Conservation (phyloP, 2,797 vertebrate species). For the Acrossocheilus fasciatus region DNA sequence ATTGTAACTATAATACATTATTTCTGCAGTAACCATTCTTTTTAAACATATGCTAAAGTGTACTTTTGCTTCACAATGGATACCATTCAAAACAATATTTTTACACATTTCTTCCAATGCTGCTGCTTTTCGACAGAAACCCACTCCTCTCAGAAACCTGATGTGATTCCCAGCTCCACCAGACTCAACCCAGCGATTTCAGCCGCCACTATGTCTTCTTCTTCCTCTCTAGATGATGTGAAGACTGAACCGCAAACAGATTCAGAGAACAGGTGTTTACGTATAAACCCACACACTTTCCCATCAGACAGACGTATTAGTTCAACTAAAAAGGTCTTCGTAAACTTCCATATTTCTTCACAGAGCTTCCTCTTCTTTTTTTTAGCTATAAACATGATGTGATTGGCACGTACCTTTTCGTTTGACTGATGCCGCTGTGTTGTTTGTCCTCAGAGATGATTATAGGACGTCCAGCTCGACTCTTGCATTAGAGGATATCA, state of each 20-base stretch:
- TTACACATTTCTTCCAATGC: neutral
- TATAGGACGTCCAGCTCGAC: slow-evolving; percentile 86
- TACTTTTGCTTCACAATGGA: neutral
- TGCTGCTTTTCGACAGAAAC: slow-evolving; percentile 63
- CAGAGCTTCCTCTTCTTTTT: neutral
- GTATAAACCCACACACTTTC: neutral
- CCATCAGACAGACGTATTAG: neutral
- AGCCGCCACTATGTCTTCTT: slow-evolving; percentile 26
- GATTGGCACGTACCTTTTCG: neutral
- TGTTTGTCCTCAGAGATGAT: slow-evolving; percentile 72
- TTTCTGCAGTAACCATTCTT: neutral
- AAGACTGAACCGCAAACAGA: slow-evolving; percentile 53
- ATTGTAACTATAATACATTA: neutral
- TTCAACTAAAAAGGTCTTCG: neutral
- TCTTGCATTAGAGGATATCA: slow-evolving; percentile 84
- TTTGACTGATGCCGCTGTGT: neutral
- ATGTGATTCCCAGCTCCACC: slow-evolving; percentile 65
- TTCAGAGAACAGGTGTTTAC: slow-evolving; percentile 65
- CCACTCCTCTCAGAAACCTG: slow-evolving; percentile 69
- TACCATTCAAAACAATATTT: neutral
- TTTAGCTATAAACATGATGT: neutral
- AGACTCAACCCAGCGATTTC: slow-evolving; percentile 51
- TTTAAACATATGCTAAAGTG: neutral
- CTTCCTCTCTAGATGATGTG: slow-evolving; percentile 55
- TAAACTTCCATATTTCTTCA: slow-evolving; percentile 23